These are phyloP conservation scores for Ammospiza maritima DNA, from an alignment of 2,797 vertebrate species.

Conservation along the genomic window DNA sequence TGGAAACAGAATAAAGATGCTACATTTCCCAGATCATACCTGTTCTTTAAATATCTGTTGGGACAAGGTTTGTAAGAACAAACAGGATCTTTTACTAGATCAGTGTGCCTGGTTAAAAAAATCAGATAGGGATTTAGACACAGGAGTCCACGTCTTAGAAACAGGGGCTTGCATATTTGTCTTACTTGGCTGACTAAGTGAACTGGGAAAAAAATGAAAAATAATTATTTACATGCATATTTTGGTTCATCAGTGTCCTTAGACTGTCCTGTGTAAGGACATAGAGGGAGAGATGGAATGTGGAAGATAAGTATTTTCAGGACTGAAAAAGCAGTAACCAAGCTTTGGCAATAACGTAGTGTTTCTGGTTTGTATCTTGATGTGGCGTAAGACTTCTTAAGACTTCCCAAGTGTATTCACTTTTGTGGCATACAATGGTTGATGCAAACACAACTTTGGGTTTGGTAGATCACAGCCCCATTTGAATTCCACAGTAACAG, in stretches of 20 bases:
- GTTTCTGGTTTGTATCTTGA: neutral
- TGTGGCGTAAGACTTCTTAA: neutral
- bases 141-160: neutral
- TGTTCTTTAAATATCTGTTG: neutral
- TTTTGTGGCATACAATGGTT: neutral
- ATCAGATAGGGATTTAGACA: neutral
- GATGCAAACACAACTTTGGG: neutral
- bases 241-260: neutral
- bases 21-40: neutral
- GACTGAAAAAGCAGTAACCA: neutral
- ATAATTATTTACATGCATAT: rapidly evolving
- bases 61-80: neutral
- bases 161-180: neutral
- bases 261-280: rapidly evolving
- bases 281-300: neutral
- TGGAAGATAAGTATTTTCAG: neutral
- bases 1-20: neutral
- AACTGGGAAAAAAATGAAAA: neutral
- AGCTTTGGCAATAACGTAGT: neutral
- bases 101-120: neutral
- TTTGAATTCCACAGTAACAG: neutral
- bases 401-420: neutral
- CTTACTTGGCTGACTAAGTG: neutral
- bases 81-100: neutral
- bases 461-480: neutral